Evolutionary conservation across 2,113 vertebrate genomes (phyloP), one percentile per base, ranked within the genome.

Genomic region (Oenanthe melanoleuca): DNA sequence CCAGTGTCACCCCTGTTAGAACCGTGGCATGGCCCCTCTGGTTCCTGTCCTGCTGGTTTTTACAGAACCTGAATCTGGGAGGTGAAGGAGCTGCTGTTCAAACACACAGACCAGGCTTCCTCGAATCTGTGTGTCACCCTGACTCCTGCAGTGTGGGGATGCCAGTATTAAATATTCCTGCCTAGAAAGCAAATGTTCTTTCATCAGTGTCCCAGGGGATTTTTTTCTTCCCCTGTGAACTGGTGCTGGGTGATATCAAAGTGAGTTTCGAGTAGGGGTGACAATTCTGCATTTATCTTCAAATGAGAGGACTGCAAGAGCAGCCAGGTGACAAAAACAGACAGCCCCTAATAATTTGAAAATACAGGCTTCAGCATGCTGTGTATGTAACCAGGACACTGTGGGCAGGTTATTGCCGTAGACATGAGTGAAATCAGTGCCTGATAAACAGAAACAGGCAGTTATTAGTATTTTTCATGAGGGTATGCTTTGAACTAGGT

Each of bases 51-150:
- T 65, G 47, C 40, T 59, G 56, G 1, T 16, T 79, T 86, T 83
- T 38, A 26, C 52, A 85, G 56, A 60, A 24, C 15, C 16, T 34
- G 19, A 47, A 31, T 31, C 26, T 42, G 38, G 34, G 40, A 55
- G 28, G 45, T 64, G 37, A 38, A 69, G 64, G 49, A 81, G 61
- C 52, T 93, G 65, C 47, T 79, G 28, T 55, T 73, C 23, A n/a
- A 40, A 74, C 26, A n/a, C 45, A 34, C 8, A 26, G 60, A 47
- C 37, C 17, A 37, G 44, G 24, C 16, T 74, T 40, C 61, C 61
- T 66, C 0, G 0, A 45, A 31, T 38, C 28, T 61, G 33, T 4
- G 1, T 78, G 83, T 52, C 4, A 1, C 31, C 69, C 73, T 69
- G 56, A 55, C 18, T 42, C 56, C 22, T 6, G 1, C 31, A 26